Evolutionary conservation across 2,888 invertebrate genomes (phyloP).

Genomic region (Bruchidius siliquastri): DNA sequence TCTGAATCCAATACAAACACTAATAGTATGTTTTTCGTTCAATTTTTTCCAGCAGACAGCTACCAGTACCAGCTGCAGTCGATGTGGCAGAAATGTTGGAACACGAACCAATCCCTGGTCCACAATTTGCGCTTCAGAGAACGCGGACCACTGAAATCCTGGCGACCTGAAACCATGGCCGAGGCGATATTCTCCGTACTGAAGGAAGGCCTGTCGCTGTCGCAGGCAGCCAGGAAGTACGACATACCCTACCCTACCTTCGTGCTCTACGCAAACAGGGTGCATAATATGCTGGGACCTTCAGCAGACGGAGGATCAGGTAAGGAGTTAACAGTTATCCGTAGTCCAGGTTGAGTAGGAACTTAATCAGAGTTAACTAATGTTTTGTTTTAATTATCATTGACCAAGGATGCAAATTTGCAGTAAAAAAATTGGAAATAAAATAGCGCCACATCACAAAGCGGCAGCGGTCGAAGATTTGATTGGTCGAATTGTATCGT

Average conservation of each 20-base stretch:
- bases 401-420: too few relatives aligned
- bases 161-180: conserved; percentile 93
- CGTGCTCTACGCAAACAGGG: conserved; percentile 86
- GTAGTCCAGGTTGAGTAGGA: too few relatives aligned
- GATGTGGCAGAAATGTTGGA: conserved; percentile 96
- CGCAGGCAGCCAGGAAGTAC: conserved; percentile 88
- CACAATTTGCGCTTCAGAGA: conserved; percentile 89
- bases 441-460: too few relatives aligned
- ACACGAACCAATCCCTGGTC: conserved; percentile 85
- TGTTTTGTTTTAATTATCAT: too few relatives aligned
- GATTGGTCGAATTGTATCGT: too few relatives aligned
- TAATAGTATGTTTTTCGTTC: background rate
- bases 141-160: conserved; percentile 86
- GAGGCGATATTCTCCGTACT: conserved; percentile 90
- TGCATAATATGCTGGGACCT: conserved; percentile 91
- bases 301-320: conserved; percentile 87
- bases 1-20: background rate
- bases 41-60: conserved; percentile 70
- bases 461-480: too few relatives aligned
- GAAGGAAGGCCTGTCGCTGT: conserved; percentile 82
- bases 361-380: too few relatives aligned
- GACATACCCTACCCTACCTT: conserved; percentile 94
- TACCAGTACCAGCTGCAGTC: conserved; percentile 93
- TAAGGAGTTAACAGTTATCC: conserved; percentile 50
- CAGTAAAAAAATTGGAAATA: too few relatives aligned